phyloP scores from a whole-genome alignment of 2,888 invertebrate species.

The Griposia aprilina region DNA sequence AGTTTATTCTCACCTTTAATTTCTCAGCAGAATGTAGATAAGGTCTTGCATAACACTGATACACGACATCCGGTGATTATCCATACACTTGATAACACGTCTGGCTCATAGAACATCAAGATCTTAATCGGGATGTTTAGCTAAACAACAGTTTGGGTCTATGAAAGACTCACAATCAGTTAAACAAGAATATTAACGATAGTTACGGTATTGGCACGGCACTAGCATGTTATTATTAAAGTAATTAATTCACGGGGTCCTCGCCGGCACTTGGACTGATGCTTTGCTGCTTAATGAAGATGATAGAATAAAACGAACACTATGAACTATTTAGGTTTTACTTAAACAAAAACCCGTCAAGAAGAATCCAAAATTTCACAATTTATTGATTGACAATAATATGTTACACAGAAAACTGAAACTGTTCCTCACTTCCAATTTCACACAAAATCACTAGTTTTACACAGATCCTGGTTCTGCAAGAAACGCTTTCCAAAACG shows the following conservation, averaged over 20 bases:
- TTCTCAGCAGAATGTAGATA: not conserved
- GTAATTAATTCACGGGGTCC: not conserved
- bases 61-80: not conserved
- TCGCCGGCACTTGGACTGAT: not conserved
- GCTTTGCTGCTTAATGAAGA: not conserved
- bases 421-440: not conserved
- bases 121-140: conserved; percentile 1
- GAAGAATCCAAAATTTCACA: not conserved
- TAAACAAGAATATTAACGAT: not conserved
- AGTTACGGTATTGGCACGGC: not conserved
- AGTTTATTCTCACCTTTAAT: conserved; percentile 21
- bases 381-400: too few relatives aligned
- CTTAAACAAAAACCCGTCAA: not conserved
- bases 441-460: not conserved
- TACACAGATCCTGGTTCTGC: not conserved
- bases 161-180: not conserved
- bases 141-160: not conserved
- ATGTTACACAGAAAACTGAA: not conserved
- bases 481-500: not conserved
- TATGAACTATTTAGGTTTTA: not conserved
- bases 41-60: not conserved
- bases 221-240: not conserved
- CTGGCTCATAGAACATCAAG: not conserved
- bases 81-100: not conserved
- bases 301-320: not conserved